Conservation (phyloP, 2,888 invertebrate genomes). For the Drosophila pseudotalamancana region DNA sequence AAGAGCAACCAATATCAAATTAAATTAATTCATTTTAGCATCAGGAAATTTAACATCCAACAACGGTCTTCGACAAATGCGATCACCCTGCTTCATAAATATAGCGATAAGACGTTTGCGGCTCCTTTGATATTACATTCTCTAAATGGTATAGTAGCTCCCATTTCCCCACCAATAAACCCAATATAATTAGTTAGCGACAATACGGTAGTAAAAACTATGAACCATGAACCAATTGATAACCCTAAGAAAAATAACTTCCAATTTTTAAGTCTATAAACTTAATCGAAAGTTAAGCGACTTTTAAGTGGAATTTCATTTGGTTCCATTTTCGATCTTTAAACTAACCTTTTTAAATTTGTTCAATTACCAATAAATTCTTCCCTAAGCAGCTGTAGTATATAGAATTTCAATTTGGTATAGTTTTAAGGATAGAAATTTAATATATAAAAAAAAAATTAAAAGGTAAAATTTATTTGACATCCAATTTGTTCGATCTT, state of each 20-base stretch:
- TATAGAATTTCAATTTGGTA: too few species aligned
- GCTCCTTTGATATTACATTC: slow-evolving; percentile 63
- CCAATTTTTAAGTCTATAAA: neutral
- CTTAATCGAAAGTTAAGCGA: neutral
- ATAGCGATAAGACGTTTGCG: slow-evolving; percentile 76
- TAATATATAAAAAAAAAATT: too few species aligned
- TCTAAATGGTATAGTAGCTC: slow-evolving; percentile 19
- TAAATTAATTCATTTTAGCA: slow-evolving; percentile 68
- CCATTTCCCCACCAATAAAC: slow-evolving; percentile 19
- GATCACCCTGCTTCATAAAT: slow-evolving; percentile 70
- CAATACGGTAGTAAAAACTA: slow-evolving; percentile 17
- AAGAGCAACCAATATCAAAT: slow-evolving; percentile 51
- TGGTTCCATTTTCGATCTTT: neutral
- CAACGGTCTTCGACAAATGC: slow-evolving; percentile 51
- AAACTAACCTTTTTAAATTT: neutral
- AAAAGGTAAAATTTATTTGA: too few species aligned
- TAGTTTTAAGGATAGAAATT: too few species aligned
- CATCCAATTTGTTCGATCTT: too few species aligned
- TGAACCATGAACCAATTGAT: too few species aligned
- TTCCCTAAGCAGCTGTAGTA: too few species aligned
- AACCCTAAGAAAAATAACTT: neutral
- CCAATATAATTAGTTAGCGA: slow-evolving; percentile 5
- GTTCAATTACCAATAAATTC: too few species aligned
- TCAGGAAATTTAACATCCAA: slow-evolving; percentile 77
- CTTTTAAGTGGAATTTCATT: neutral